A percentile compares a stretch with the other conserved stretches of the same genome.
phyloP scores from a whole-genome alignment of 2,888 invertebrate genomes.

The Mesorhabditis sp. region DNA sequence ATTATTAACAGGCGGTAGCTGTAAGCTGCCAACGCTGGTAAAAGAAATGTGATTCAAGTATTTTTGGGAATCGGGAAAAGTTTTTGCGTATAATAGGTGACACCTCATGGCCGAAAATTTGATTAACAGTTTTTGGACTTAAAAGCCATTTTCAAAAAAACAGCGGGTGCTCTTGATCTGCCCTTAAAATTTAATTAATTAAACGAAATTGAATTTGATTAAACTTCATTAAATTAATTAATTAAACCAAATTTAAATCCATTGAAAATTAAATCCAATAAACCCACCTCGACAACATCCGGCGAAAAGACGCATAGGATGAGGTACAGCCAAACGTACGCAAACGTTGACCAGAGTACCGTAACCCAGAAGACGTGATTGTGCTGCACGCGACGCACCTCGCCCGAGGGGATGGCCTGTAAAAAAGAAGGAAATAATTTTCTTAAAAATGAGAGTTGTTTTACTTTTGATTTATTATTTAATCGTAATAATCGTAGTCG shows the following conservation, averaged over 20 bases:
- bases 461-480: background rate
- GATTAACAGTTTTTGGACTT: too few species aligned
- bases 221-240: too few species aligned
- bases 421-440: constrained; percentile 77
- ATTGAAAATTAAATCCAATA: too few species aligned
- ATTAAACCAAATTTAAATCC: too few species aligned
- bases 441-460: background rate
- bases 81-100: too few species aligned
- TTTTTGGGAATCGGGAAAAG: too few species aligned
- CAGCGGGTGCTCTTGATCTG: too few species aligned
- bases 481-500: background rate
- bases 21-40: too few species aligned
- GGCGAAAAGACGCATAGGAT: constrained; percentile 76
- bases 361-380: constrained; percentile 75
- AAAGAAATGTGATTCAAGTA: too few species aligned
- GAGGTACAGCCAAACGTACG: constrained; percentile 94
- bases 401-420: constrained; percentile 53
- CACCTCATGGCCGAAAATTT: too few species aligned
- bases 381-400: constrained; percentile 54
- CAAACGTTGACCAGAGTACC: constrained; percentile 95
- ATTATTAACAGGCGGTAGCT: too few species aligned
- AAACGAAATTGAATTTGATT: background rate
- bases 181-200: background rate
- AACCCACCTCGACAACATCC: constrained; percentile 46
- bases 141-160: too few species aligned